These are phyloP conservation scores for Ametastegia equiseti DNA, from an alignment of 2,888 invertebrate species.

Conservation along the genomic window DNA sequence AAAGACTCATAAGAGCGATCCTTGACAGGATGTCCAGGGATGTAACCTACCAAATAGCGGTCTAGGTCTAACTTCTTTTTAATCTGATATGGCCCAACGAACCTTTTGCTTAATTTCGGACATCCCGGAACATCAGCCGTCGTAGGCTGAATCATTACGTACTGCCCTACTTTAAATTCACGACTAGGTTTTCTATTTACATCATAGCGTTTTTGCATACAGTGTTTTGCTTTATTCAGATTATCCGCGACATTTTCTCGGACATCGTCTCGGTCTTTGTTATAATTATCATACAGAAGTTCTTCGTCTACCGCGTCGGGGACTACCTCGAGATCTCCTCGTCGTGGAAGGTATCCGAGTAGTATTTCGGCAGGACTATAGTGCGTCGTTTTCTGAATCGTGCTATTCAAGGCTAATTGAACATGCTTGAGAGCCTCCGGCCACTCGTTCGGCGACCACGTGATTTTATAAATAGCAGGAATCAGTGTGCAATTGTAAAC, in stretches of 20 bases:
- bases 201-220: constrained; percentile 13
- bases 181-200: constrained; percentile 20
- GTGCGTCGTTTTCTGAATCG: neutral
- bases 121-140: constrained; percentile 9
- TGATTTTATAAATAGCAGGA: constrained; percentile 4
- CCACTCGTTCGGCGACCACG: constrained; percentile 6
- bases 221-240: neutral
- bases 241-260: neutral
- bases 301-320: constrained; percentile 4
- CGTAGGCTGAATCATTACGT: constrained; percentile 46
- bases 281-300: neutral
- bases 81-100: constrained; percentile 29
- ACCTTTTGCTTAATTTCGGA: constrained; percentile 32
- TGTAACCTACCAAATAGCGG: constrained; percentile 46
- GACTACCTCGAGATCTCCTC: neutral
- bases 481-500: constrained; percentile 16
- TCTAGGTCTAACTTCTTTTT: constrained; percentile 30
- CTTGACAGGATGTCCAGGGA: constrained; percentile 10
- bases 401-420: constrained; percentile 36
- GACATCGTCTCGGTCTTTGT: constrained; percentile 11
- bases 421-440: neutral
- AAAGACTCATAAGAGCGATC: neutral
- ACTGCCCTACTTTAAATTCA: constrained; percentile 31
- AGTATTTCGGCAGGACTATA: constrained; percentile 1
- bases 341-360: neutral